A percentile compares a stretch with the other conserved stretches of the same genome.
Evolutionary conservation across 2,797 vertebrate genomes (phyloP).

Genomic region (Brotogeris chrysoptera): DNA sequence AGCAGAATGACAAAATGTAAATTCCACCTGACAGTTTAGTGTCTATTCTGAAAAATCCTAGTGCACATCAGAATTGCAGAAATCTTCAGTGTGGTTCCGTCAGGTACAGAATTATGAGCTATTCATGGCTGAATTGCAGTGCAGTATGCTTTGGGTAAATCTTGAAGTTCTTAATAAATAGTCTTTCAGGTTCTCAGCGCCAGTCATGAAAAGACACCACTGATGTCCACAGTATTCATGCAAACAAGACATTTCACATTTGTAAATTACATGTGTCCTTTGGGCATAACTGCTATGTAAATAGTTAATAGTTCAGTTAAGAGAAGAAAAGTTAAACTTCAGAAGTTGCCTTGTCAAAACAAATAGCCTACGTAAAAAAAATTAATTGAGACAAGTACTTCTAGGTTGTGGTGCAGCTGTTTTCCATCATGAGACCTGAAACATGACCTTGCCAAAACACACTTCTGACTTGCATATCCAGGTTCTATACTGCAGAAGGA

Average conservation of each 20-base stretch:
- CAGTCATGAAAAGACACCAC: not conserved
- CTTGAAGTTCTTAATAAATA: not conserved
- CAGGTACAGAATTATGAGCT: not conserved
- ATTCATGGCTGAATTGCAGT: not conserved
- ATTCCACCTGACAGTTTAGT: not conserved
- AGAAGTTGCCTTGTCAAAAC: not conserved
- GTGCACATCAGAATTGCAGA: not conserved
- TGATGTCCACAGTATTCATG: not conserved
- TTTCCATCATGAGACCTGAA: not conserved
- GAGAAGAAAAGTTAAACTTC: not conserved
- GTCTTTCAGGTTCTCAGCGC: not conserved
- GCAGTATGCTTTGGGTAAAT: not conserved
- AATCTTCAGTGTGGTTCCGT: not conserved
- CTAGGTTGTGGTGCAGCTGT: not conserved
- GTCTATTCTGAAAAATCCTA: not conserved
- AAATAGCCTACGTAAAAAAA: not conserved
- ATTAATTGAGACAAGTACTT: not conserved
- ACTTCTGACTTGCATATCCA: not conserved
- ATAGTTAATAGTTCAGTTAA: not conserved
- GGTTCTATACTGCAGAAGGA: not conserved
- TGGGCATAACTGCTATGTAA: not conserved
- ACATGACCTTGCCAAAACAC: not conserved
- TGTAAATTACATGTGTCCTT: not conserved
- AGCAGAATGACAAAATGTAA: not conserved
- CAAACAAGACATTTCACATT: not conserved